Evolutionary conservation across 2,797 vertebrate genomes (phyloP).

Genomic region (Dromococcyx pavoninus): DNA sequence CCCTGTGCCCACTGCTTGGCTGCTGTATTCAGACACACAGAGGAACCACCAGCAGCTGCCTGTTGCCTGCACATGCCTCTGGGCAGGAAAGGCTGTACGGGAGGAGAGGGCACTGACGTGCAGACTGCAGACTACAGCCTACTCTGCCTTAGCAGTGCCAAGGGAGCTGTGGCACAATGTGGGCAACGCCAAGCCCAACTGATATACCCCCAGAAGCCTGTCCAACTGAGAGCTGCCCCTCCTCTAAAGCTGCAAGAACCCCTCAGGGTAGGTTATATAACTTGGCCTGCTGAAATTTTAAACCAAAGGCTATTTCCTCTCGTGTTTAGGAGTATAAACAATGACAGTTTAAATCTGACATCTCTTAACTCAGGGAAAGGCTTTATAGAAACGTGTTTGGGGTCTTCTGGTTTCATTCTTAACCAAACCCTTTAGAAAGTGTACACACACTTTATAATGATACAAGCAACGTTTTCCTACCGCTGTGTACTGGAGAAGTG

Average conservation of each 20-base stretch:
- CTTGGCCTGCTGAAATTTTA: background rate
- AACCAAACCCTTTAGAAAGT: slow-evolving; percentile 17
- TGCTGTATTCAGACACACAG: background rate
- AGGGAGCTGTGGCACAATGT: background rate
- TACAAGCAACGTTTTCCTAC: slow-evolving; percentile 12
- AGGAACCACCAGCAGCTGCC: background rate
- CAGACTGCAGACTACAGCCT: background rate
- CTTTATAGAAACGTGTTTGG: background rate
- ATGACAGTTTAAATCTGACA: background rate
- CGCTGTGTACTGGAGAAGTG: background rate
- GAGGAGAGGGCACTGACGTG: background rate
- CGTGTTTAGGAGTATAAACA: background rate
- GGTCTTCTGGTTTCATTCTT: slow-evolving; percentile 37
- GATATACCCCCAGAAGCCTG: background rate
- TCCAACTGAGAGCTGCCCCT: background rate
- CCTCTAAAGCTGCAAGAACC: background rate
- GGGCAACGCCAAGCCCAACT: background rate
- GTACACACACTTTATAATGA: background rate
- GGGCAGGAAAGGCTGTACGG: background rate
- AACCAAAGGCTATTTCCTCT: slow-evolving; percentile 3
- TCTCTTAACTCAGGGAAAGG: background rate
- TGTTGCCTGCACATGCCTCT: accelerated
- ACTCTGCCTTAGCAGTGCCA: background rate
- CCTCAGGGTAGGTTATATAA: background rate
- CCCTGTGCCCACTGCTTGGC: background rate